Evolutionary conservation across 30 jellyfish, hydroid and myxozoan genomes (phyloP).

Genomic region (Aurelia sp.): DNA sequence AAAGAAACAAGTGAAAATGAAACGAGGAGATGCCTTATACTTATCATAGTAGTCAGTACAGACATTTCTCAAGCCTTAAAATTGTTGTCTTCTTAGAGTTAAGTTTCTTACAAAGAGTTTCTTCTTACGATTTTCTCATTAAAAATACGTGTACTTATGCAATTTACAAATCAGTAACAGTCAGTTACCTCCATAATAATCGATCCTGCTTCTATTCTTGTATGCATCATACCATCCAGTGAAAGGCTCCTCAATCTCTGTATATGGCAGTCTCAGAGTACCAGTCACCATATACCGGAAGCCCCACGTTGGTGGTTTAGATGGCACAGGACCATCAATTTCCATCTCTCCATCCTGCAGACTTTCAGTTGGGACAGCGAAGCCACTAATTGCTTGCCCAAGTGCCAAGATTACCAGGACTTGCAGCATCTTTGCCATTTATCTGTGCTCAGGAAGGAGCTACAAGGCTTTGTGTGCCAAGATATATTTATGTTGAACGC

Average conservation of each 20-base stretch:
- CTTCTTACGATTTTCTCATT: too few relatives aligned
- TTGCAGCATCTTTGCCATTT: slow-evolving; percentile 5
- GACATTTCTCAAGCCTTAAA: too few relatives aligned
- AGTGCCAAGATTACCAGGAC: background rate
- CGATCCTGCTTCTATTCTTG: slow-evolving; percentile 69
- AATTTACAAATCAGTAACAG: background rate
- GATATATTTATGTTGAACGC: too few relatives aligned
- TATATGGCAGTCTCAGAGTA: slow-evolving; percentile 64
- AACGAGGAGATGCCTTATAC: too few relatives aligned
- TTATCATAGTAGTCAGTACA: too few relatives aligned
- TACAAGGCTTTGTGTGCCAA: too few relatives aligned
- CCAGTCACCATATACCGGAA: slow-evolving; percentile 74
- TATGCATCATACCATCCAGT: slow-evolving; percentile 70
- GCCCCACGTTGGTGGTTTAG: slow-evolving; percentile 78
- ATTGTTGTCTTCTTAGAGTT: too few relatives aligned
- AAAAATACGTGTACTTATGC: too few relatives aligned
- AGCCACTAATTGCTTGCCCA: background rate
- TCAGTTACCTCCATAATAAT: slow-evolving; percentile 75
- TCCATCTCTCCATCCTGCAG: background rate
- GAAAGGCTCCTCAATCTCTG: slow-evolving; percentile 75
- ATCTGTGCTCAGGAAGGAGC: too few relatives aligned
- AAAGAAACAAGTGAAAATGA: too few relatives aligned
- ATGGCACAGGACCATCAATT: too few relatives aligned
- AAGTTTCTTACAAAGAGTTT: too few relatives aligned
- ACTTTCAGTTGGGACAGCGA: slow-evolving; percentile 2